Evolutionary conservation across 2,888 invertebrate species (phyloP), one percentile per base, ranked within the genome.

Genomic region (Bellardia bayeri): DNA sequence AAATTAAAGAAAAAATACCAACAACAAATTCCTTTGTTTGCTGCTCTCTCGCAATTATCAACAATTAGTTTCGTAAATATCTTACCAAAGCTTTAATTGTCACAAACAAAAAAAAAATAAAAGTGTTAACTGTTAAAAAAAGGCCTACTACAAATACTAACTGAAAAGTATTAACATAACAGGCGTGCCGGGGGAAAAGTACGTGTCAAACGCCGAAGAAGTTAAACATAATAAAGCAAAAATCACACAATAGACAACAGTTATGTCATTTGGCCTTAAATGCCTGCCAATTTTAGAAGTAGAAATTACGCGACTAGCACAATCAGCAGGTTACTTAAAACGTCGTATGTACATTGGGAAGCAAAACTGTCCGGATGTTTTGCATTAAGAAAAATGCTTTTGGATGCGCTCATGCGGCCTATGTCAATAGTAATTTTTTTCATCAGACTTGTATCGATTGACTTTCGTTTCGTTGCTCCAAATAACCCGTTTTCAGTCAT

Each of bases 211-310:
- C 13, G 66, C 14, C 66, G 14, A 42, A 45, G 54, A 16, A 54
- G 30, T 30, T 1, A 11, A 64, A 40, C 54, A 30, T n/a, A 14
- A 63, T n/a, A 37, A 75, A 56, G 40, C 23, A 61, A 0, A 54
- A 16, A n/a, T 54, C 9, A 23, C 58, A 61, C n/a, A 37, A 9
- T 33, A 40, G 42, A 56, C 13, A 66, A 66, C 72, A 81, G 76
- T 87, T 85, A 82, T 85, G 87, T 74, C 84, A 87, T 78, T 87
- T 85, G 78, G 81, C 87, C 82, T 85, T 78, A 69, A 85, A 56
- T 30, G 42, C 23, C 84, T 64, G 82, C 78, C 81, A 87, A 85
- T 78, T 87, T 85, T 74, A 82, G 84, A 82, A 79, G 74, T 61
- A 74, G 51, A 82, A 74, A 82, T 78, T 61, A 14, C 42, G 72